Evolutionary conservation across 1,140 invertebrate species (phyloP), one percentile per base, ranked within the genome.

Genomic region (Procambarus virginalis): DNA sequence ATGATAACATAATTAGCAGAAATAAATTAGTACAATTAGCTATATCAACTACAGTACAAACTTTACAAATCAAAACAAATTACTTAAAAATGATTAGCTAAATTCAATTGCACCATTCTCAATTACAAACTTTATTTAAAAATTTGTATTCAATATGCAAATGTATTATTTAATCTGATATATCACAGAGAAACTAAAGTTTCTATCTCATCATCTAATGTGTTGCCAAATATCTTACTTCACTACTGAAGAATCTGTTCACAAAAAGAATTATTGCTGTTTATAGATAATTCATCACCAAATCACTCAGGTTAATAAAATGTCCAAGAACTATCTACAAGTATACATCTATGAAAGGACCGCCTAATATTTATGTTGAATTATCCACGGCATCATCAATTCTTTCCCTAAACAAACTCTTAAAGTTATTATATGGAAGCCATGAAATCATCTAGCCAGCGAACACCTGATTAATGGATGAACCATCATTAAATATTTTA

Each of bases 181-280:
- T 79, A 79, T 79, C 78, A 79, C 78, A 79, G 78, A 78, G 49
- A 55, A 79, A 79, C 17, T 22, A 51, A 55, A 49, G 78, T 51
- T 55, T 79, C 51, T 55, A 22, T 5, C 49, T 49, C 55, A 55
- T 55, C 49, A 49, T 20, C 22, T 79, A 79, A 79, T 9, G 2
- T 79, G 48, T 79, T 55, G 77, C 14, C 49, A 79, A 20, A 55
- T 79, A 79, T 79, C 78, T 55, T 79, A 79, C 78, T 79, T 79
- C n/a, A 20, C 78, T 79, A 79, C 20, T 22, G 2, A 34, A 34
- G 68, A 73, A 22, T 73, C 68, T 73, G 68, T 34, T 73, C 68
- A 73, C n/a, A 73, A 22, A 73, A 73, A 34, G 68, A 73, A 10
- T 73, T 73, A 73, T 73, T 8, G 10, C 34, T 34, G 34, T 34